Evolutionary conservation across 2,113 vertebrate genomes (phyloP).

Genomic region (Halichoerus grypus): DNA sequence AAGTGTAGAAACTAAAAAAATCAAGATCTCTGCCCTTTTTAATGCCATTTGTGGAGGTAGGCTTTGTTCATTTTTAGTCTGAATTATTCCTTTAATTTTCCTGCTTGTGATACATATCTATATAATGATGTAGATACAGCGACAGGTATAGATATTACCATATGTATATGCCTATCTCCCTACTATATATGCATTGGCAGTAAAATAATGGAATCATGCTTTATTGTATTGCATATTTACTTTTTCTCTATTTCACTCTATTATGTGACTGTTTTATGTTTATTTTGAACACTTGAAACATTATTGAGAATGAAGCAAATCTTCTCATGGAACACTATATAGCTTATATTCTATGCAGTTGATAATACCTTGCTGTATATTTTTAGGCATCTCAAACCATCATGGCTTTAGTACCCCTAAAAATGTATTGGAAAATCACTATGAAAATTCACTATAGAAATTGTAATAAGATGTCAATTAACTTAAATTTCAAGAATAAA

Average conservation of each 20-base stretch:
- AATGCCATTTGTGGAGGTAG: neutral
- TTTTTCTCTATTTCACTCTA: neutral
- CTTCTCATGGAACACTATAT: conserved; percentile 74
- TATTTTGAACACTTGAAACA: conserved; percentile 80
- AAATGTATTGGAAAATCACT: conserved; percentile 75
- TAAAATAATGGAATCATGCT: neutral
- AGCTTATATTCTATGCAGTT: conserved; percentile 77
- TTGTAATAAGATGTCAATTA: conserved; percentile 69
- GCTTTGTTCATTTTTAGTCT: neutral
- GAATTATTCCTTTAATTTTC: neutral
- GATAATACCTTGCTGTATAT: conserved; percentile 73
- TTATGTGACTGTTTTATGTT: neutral
- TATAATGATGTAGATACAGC: neutral
- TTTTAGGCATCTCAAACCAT: conserved; percentile 72
- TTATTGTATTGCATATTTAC: neutral
- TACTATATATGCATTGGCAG: neutral
- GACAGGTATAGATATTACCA: neutral
- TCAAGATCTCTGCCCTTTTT: neutral
- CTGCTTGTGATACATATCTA: neutral
- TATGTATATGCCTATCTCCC: neutral
- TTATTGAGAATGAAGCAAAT: conserved; percentile 82
- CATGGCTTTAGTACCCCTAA: conserved; percentile 65
- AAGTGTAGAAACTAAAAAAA: conserved; percentile 8
- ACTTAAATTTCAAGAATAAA: conserved; percentile 54
- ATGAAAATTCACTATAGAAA: conserved; percentile 7